A percentile compares a stretch with the other conserved stretches of the same genome.
phyloP scores from a whole-genome alignment of 2,113 vertebrate species.

The Cyphomyrus plagiostoma region DNA sequence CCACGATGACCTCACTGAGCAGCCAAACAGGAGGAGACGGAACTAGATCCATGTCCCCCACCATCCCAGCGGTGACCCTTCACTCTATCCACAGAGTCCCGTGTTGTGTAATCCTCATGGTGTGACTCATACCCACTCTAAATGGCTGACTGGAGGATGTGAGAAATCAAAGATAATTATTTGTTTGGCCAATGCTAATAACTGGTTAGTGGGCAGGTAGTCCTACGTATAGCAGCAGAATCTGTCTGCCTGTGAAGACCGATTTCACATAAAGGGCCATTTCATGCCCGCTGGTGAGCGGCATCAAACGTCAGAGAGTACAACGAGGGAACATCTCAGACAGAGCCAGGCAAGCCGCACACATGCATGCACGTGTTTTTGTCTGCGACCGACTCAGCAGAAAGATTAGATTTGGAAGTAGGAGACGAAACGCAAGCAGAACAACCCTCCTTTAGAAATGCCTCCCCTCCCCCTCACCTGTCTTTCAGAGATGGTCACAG shows the following conservation, averaged over 20 bases:
- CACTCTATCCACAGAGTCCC: not conserved
- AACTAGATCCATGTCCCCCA: not conserved
- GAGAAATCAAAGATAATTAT: not conserved
- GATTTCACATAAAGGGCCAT: not conserved
- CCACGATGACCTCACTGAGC: not conserved
- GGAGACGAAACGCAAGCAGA: not conserved
- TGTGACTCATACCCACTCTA: not conserved
- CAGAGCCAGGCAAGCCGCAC: not conserved
- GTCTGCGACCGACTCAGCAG: not conserved
- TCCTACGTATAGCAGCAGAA: not conserved
- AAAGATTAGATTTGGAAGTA: not conserved
- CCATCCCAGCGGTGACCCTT: not conserved
- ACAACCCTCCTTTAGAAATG: not conserved
- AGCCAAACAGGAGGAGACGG: not conserved
- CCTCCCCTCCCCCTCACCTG: slow-evolving; percentile 64
- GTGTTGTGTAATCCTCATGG: not conserved
- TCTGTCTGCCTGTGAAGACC: not conserved
- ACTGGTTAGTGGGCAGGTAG: not conserved
- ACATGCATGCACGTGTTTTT: not conserved
- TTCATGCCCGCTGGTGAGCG: not conserved
- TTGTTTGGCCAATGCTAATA: not conserved
- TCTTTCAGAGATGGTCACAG: slow-evolving; percentile 79
- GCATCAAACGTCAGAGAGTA: not conserved
- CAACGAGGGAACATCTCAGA: not conserved
- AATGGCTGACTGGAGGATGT: not conserved